A percentile compares a stretch with the other conserved stretches of the same genome.
Evolutionary conservation across 1,140 invertebrate genomes (phyloP).

Genomic region (Drosophila rhopaloa): DNA sequence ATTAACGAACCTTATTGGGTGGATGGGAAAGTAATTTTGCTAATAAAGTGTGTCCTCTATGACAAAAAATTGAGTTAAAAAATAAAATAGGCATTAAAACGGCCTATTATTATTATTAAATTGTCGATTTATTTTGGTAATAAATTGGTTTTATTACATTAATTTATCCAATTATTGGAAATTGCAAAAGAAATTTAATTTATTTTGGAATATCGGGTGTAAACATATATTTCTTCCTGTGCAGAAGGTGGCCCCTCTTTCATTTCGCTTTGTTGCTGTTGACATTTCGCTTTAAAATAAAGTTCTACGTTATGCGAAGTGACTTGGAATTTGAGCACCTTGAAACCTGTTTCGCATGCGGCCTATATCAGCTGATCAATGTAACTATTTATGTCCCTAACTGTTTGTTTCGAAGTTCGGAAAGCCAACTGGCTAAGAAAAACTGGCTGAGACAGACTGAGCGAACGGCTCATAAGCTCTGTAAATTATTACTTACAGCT

Average conservation of each 20-base stretch:
- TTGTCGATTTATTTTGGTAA: no score
- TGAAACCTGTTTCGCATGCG: constrained; percentile 28
- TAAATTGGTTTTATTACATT: no score
- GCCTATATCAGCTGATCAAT: constrained; percentile 45
- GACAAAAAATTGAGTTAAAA: no score
- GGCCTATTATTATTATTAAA: no score
- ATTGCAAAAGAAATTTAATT: no score
- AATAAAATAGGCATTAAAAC: no score
- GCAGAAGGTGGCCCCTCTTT: background rate
- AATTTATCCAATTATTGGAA: no score
- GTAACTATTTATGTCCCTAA: constrained; percentile 35
- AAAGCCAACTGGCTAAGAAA: background rate
- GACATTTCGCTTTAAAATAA: constrained; percentile 20
- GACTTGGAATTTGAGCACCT: constrained; percentile 11
- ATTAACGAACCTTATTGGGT: no score
- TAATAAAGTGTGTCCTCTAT: no score
- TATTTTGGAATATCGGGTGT: no score
- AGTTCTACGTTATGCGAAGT: background rate
- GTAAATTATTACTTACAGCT: constrained; percentile 21
- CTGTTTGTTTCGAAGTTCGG: constrained; percentile 2
- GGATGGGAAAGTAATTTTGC: no score
- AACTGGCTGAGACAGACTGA: background rate
- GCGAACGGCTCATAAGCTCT: constrained; percentile 25
- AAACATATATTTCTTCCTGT: background rate
- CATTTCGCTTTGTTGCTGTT: constrained; percentile 1